Base-by-base conservation (phyloP, 2,888 invertebrate genomes). In the Silvanus unidentatus region DNA sequence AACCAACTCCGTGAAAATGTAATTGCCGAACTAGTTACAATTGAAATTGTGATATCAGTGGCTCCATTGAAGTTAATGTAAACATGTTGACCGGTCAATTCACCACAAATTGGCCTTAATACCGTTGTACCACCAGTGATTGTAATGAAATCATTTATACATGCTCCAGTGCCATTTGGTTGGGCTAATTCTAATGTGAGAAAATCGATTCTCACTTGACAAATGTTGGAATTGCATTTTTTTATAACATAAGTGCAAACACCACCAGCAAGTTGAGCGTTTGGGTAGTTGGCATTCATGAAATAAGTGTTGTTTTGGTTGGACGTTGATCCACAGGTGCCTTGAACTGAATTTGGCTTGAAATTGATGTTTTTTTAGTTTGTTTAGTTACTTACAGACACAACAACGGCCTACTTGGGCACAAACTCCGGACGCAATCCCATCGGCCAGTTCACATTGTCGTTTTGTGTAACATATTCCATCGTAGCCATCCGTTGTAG, bases 281-380 rank as follows among this genome's bases (percentile, higher is more conserved):
- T 75, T 0, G 90, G 90, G 70, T 84, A 90, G 1, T 79, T 81
- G 0, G 83, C 82, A 64, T 87, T 92, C 10, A 81, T 80, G 68
- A 91, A 92, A 65, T 91, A 90, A 0, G 91, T 90, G 60, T 88
- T 88, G 66, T 92, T 91, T 40, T 81, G 78, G 39, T 78, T 77
- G 0, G 86, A 83, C 0, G 80, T 77, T 1, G 75, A 70, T 1
- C 88, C 88, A 57, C 92, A 92, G 0, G 82, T 75, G 57, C 4
- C 22, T 22, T 22, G 34, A 13, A 34, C 22, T 22, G 12, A 10
- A 36, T 16, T 45, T 15, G 16, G 5, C 29, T 5, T 15, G 30
- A n/a, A n/a, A 12, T 28, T n/a, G 4, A 32, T 12, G 5, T 5
- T 4, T 32, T 32, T 32, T 32, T 5, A 32, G 10, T n/a, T 12